These are phyloP conservation scores for Zygothrica quintamaculata DNA, from an alignment of 2,888 invertebrate species.

Conservation along the genomic window DNA sequence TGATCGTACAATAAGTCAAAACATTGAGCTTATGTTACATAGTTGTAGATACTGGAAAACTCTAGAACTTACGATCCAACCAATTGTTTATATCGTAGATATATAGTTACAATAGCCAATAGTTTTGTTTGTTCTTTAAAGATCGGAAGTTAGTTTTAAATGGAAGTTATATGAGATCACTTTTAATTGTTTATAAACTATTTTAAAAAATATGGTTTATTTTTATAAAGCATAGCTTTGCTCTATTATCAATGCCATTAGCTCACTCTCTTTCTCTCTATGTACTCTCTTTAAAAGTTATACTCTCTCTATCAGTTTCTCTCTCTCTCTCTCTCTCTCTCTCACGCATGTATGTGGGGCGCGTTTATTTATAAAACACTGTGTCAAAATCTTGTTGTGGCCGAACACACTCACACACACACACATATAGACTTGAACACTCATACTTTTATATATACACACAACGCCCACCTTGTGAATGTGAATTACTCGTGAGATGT, in stretches of 20 bases:
- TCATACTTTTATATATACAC: conserved; percentile 19
- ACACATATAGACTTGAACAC: conserved; percentile 6
- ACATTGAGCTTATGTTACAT: no score
- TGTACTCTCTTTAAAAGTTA: no score
- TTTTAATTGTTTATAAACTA: no score
- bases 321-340: conserved; percentile 1
- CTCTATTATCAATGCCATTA: conserved; percentile 39
- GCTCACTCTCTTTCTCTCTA: conserved; percentile 1
- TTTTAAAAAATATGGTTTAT: no score
- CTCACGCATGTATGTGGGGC: conserved; percentile 70
- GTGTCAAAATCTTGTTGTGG: conserved; percentile 78
- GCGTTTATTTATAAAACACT: conserved; percentile 79
- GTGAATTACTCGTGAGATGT: conserved; percentile 50
- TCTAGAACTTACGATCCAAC: no score
- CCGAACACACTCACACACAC: conserved; percentile 19
- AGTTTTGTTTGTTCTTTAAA: no score
- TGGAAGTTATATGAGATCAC: no score
- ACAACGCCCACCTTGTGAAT: conserved; percentile 53
- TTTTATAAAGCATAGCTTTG: not conserved
- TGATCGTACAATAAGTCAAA: no score
- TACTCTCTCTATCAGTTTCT: not conserved
- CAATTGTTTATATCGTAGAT: no score
- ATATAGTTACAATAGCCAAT: no score
- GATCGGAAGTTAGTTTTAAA: no score
- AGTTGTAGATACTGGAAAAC: no score